Evolutionary conservation across 2,888 invertebrate genomes (phyloP), one percentile per base, ranked within the genome.

Genomic region (Podotricha telesiphe): DNA sequence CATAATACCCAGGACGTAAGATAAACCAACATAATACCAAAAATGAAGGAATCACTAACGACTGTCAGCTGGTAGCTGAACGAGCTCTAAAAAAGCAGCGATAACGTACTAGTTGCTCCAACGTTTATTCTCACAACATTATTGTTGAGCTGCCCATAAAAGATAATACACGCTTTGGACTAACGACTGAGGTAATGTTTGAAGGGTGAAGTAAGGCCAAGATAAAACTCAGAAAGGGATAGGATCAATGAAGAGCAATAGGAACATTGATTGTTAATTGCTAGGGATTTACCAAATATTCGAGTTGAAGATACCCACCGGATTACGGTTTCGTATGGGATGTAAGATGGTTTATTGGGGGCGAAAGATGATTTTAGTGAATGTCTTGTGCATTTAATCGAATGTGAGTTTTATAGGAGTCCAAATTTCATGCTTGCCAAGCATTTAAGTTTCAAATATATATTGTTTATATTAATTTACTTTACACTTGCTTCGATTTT

Each of bases 111-210:
- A 82, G 81, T 84, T 83, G 80, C 81, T 81, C 74, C 76, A 75
- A 78, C 77, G 80, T 80, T 81, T 82, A 82, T 80, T 76, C 74
- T 77, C 77, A 76, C 75, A 75, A 78, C 83, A 83, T 85, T 82
- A 84, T 77, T 76, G 73, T 74, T 71, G 72, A 76, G 76, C 75
- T 70, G 76, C 76, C 79, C 75, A 78, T 84, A 85, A 85, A 80
- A 80, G 79, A 82, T 83, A 82, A 83, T 82, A 81, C 82, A 79
- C 82, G 78, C 76, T 77, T 78, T 73, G 73, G 75, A 75, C 76
- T 80, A 80, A 82, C 80, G 80, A 80, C 78, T 75, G 75, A 72
- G 75, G 77, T 77, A 75, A 77, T 75, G 73, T n/a, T 45, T 64
- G 73, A 68, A 77, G 77, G 78, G 76, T 78, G 75, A n/a, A 53